Evolutionary conservation across 2,888 invertebrate species (phyloP).

Genomic region (Harmothoe impar): DNA sequence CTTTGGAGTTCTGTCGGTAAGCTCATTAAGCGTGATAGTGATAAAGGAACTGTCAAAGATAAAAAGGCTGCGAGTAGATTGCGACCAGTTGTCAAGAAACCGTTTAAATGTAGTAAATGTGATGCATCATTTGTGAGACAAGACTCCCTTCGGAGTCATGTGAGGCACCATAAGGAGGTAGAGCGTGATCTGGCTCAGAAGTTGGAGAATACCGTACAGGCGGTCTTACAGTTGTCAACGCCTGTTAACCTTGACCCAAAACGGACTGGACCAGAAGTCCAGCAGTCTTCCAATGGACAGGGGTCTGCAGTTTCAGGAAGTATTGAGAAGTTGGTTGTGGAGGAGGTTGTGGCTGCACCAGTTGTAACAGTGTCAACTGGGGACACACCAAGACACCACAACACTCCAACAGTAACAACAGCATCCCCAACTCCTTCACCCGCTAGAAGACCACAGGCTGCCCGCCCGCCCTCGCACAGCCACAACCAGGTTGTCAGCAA

Average conservation of each 20-base stretch:
- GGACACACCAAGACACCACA: neutral
- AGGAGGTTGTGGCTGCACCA: constrained; percentile 10
- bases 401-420: neutral
- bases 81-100: constrained; percentile 74
- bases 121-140: constrained; percentile 83
- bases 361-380: neutral
- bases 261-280: neutral
- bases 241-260: constrained; percentile 66
- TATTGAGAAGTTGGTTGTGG: neutral
- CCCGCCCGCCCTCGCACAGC: neutral
- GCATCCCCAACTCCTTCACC: neutral
- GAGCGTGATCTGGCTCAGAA: constrained; percentile 69
- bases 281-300: neutral
- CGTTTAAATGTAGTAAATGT: constrained; percentile 81
- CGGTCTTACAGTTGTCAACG: constrained; percentile 75
- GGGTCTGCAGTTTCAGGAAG: neutral
- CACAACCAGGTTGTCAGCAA: constrained; percentile 52
- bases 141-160: constrained; percentile 83
- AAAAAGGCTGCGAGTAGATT: constrained; percentile 42
- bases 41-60: neutral
- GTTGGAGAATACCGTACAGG: constrained; percentile 73
- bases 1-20: neutral
- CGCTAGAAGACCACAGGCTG: neutral
- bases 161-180: constrained; percentile 81
- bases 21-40: neutral